Conservation (phyloP, 2,113 vertebrate species). For the Chaetura pelagica region DNA sequence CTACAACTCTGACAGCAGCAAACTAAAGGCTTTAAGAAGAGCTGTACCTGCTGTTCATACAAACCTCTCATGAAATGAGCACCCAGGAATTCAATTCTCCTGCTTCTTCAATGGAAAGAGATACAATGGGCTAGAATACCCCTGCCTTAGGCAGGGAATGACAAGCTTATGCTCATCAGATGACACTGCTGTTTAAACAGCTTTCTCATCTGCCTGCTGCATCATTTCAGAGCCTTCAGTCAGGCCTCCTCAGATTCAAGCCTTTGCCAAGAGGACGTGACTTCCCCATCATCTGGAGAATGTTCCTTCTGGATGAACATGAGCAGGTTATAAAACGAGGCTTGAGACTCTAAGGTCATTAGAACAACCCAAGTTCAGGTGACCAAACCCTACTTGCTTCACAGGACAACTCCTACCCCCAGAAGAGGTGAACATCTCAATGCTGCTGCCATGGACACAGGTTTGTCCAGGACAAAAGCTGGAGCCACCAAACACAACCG, state of each 20-base stretch:
- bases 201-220: not conserved
- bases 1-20: not conserved
- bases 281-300: not conserved
- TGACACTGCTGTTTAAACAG: not conserved
- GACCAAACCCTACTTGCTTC: not conserved
- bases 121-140: not conserved
- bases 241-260: not conserved
- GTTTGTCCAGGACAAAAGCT: not conserved
- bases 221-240: not conserved
- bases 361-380: not conserved
- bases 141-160: not conserved
- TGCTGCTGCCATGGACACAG: too few species aligned
- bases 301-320: accelerated
- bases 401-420: not conserved
- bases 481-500: not conserved
- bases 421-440: not conserved
- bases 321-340: too few species aligned
- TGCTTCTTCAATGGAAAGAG: not conserved
- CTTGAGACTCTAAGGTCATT: not conserved
- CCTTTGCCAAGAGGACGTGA: accelerated
- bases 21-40: not conserved
- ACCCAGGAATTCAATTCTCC: not conserved
- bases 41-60: not conserved
- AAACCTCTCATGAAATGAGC: not conserved
- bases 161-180: not conserved